Evolutionary conservation across 2,797 vertebrate genomes (phyloP).

Genomic region (Ficedula albicollis): DNA sequence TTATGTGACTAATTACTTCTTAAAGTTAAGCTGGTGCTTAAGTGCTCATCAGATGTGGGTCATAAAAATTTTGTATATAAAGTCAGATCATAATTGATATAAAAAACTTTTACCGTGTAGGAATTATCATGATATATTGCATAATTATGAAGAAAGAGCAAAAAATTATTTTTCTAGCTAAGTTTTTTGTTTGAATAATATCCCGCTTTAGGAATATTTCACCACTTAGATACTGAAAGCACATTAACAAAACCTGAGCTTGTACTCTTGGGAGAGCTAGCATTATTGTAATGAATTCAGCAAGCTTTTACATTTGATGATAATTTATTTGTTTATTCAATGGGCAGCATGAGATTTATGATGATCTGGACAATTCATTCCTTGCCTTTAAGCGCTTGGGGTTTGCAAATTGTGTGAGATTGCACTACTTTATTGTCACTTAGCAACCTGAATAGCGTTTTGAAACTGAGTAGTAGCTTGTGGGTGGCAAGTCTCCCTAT

Average conservation of each 20-base stretch:
- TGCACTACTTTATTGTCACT: constrained; percentile 7
- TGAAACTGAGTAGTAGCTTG: not conserved
- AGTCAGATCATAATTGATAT: not conserved
- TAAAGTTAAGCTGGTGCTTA: constrained; percentile 31
- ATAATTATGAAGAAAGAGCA: not conserved
- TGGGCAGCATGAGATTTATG: not conserved
- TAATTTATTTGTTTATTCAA: constrained; percentile 43
- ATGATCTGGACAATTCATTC: constrained; percentile 8
- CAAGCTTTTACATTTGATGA: constrained; percentile 20
- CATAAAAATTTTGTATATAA: not conserved
- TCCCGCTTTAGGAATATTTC: constrained; percentile 12
- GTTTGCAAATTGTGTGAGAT: constrained; percentile 31
- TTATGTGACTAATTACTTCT: constrained; percentile 41
- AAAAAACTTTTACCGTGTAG: not conserved
- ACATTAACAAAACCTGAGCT: not conserved
- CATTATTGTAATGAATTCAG: constrained; percentile 17
- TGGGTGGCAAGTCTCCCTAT: not conserved
- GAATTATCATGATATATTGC: constrained; percentile 10
- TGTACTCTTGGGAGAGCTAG: not conserved
- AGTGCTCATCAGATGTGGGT: not conserved
- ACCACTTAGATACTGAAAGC: not conserved
- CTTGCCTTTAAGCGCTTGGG: not conserved
- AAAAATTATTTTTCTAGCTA: not conserved
- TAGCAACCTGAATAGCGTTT: constrained; percentile 52
- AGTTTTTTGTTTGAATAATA: not conserved